Base-by-base conservation (phyloP, 2,888 invertebrate species). In the Philaethria dido region DNA sequence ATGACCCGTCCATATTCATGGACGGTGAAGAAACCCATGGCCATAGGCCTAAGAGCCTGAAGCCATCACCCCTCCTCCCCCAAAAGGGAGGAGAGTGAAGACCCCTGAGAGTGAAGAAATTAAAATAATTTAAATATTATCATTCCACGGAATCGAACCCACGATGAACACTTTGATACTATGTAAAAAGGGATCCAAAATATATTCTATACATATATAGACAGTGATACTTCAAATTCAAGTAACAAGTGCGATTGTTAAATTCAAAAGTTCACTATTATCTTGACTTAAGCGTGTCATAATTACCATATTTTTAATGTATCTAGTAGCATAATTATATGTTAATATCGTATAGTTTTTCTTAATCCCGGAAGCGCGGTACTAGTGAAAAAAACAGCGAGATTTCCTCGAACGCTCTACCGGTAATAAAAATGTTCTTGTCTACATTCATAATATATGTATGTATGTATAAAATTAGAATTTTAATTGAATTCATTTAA, bases 361-460 rank as follows among this genome's bases (percentile, higher is more conserved):
- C 2, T 20, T 22, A 11, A 1, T 3, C 2, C n/a, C 22, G 4
- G n/a, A 9, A 8, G 3, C 29, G n/a, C 6, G 29, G 11, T 16
- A 11, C 1, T n/a, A n/a, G n/a, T 16, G 13, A 5, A 57, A 57
- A 57, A 57, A 39, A 36, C 3, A n/a, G 16, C n/a, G 4, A 57
- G n/a, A 22, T 57, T 42, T 57, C 57, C 42, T 57, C 22, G 11
- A 57, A 57, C 39, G 22, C 11, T 42, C 11, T 42, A 57, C 42
- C n/a, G 22, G 39, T 25, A 57, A 42, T 42, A 42, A 42, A 39
- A 42, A 42, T 22, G 22, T 57, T 39, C 39, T 57, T 57, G 55
- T 20, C 18, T 33, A 54, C 16, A 11, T 13, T 2, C 14, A 33
- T 11, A 16, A 22, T 54, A 33, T 39, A 9, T 25, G 8, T 50